Evolutionary conservation across 1,140 invertebrate genomes (phyloP), one percentile per base, ranked within the genome.

Genomic region (Drosophila punjabiensis): DNA sequence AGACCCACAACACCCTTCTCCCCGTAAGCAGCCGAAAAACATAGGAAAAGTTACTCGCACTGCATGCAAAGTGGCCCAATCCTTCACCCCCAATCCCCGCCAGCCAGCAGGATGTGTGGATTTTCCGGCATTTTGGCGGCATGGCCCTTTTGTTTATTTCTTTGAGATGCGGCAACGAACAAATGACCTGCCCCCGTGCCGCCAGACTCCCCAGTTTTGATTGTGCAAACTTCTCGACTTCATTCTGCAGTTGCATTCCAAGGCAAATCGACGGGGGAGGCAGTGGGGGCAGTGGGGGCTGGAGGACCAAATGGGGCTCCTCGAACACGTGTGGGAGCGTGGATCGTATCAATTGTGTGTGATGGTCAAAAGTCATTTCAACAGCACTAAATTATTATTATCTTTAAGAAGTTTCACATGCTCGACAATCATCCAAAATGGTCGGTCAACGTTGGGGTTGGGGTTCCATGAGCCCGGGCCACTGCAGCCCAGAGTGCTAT

Each of bases 351-450:
- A 92, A 92, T 92, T 92, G 88, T 92, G 91, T 90, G 89, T 93
- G 92, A 93, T 93, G 92, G 92, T 93, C 92, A 93, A 93, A 93
- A 93, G 92, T 92, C 92, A 93, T 93, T 93, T 93, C 92, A 93
- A 93, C 92, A 93, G 80, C 92, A 93, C 92, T 93, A 93, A 93
- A 93, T 93, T 93, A 93, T 92, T 93, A 92, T 93, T 93, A 93
- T 93, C 92, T 92, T 92, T 80, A 92, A 92, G 91, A 93, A 92
- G 92, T 93, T 93, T 86, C 76, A 91, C 91, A 92, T 88, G 75
- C 77, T 82, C 76, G 76, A 92, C 86, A 90, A 86, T 90, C 86
- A 86, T 91, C 76, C 82, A 69, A 86, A 89, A 74, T 75, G 68
- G 61, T 69, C 55, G 64, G 63, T 66, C 63, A 67, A 45, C 61